Evolutionary conservation across 1,140 invertebrate genomes (phyloP).

Genomic region (Trachymyrmex cornetzi): DNA sequence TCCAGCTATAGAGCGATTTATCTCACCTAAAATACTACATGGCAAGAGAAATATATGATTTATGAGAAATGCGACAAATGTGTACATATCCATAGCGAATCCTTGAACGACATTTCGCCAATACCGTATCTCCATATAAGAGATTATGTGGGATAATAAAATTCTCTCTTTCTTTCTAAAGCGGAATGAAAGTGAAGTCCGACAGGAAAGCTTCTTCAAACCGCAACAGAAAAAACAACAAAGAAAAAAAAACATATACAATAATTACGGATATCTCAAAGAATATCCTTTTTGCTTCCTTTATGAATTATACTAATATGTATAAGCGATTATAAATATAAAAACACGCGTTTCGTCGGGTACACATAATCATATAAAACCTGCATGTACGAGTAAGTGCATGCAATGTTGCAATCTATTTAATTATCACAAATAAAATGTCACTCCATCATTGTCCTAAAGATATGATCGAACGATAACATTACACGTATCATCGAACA

Average conservation of each 20-base stretch:
- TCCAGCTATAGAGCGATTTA: neutral
- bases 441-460: neutral
- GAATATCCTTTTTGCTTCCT: neutral
- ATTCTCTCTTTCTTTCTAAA: neutral
- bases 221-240: neutral
- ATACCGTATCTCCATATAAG: neutral
- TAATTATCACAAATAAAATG: neutral
- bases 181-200: neutral
- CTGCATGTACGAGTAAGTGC: neutral
- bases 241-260: neutral
- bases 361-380: neutral
- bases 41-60: neutral
- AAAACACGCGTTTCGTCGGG: neutral
- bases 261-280: neutral
- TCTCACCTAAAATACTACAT: neutral
- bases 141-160: neutral
- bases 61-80: neutral
- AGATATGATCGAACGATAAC: neutral
- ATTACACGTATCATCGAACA: neutral
- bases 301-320: neutral
- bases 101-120: neutral
- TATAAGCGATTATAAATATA: neutral
- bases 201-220: neutral
- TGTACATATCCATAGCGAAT: neutral
- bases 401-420: neutral